Base-by-base conservation (phyloP, 2,797 vertebrate species). In the Aplochiton taeniatus region DNA sequence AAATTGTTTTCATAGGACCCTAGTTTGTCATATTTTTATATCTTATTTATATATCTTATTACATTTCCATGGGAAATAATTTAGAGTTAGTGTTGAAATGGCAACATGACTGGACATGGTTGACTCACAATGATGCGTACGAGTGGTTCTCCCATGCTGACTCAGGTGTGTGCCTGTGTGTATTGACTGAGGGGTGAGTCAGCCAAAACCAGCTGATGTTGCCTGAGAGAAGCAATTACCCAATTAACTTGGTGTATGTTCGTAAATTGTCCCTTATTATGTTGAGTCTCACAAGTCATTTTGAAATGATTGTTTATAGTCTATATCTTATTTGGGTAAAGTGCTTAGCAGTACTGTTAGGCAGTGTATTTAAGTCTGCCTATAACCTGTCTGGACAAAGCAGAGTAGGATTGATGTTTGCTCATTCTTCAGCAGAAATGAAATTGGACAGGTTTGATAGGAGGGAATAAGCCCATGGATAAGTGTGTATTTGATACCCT, bases 101-200 rank as follows among this genome's bases (percentile, higher is more conserved):
- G n/a, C 16, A 31, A n/a, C 47, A 51, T 50, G 53, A 46, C 60
- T 63, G 17, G 41, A 4, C 17, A 43, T 14, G 0, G 0, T 42
- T 87, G 85, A 91, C 76, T 88, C 81, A 63, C 77, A 44, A 3
- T 81, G 75, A 85, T 76, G 59, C 45, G 59, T 70, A 9, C 56
- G 44, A 59, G 42, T 66, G 57, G 9, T 70, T 50, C 58, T 46
- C 69, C 17, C 16, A 8, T 68, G 65, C 69, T 80, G 66, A 80
- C 52, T 63, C 69, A 62, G 68, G 58, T 61, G 41, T 49, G 47
- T 60, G 51, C 42, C 11, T 65, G 11, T 74, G 53, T 66, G 43
- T 46, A 58, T 56, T 9, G 58, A 57, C 66, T 70, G 41, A 49
- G 47, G 8, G 69, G 41, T 83, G 81, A 85, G 51, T 83, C 77